Evolutionary conservation across 2,888 invertebrate species (phyloP), one percentile per base, ranked within the genome.

Genomic region (Pyrochroa serraticornis): DNA sequence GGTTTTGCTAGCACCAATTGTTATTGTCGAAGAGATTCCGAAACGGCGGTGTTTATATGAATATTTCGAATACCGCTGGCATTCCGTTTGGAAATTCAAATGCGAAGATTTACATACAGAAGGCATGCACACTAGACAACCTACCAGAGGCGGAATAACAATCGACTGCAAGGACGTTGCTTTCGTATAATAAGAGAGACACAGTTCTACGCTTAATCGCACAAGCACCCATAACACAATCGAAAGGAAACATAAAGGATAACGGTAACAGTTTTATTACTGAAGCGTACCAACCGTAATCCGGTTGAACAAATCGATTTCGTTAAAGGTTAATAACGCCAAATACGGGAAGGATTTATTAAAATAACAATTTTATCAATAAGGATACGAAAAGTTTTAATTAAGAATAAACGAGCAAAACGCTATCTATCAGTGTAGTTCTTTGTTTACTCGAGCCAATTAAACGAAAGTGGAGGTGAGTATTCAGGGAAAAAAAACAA

Each of bases 131-230:
- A 22, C 22, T 53, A 60, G 49, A 52, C 63, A 58, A 47, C 58
- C 58, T 58, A 60, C 58, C 46, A 60, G 60, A 64, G 62, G 64
- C 60, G 64, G 64, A 64, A 64, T 64, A 59, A 48, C 50, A 64
- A 64, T 63, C 51, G 52, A 52, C 52, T 57, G 64, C 64, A 64
- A 64, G 64, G 64, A 55, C 64, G 62, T 62, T 60, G 62, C 60
- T 64, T 62, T 60, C 62, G 46, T 62, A 45, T 45, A 51, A 33
- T n/a, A 41, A n/a, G 34, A 22, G 30, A 37, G 35, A 52, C 42
- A 55, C 38, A 10, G 31, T 14, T 54, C 14, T 22, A 22, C 22
- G 22, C 22, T 22, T 22, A 22, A 22, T 22, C 22, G 22, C 2
- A 22, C 22, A 22, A 22, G 22, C 22, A 22, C 32, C 35, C 22